These are phyloP conservation scores for Drosophila busckii DNA, from an alignment of 1,140 invertebrate species.

Conservation along the genomic window DNA sequence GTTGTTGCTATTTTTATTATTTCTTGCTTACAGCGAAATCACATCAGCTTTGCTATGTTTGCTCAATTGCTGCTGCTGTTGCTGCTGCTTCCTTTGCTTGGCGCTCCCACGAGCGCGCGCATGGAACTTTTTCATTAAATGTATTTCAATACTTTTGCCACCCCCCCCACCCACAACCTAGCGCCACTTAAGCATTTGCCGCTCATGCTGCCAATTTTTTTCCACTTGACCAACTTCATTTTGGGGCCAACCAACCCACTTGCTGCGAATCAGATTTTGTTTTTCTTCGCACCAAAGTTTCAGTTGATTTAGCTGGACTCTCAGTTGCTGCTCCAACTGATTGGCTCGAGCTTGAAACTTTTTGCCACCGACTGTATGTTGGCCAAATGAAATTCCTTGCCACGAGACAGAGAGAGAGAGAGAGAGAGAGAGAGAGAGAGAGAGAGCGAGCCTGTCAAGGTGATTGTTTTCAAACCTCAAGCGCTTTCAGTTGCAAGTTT, in stretches of 20 bases:
- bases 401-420: background rate
- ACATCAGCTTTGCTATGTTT: constrained; percentile 51
- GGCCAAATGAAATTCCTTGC: constrained; percentile 55
- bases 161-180: background rate
- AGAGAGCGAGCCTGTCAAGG: constrained; percentile 47
- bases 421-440: background rate
- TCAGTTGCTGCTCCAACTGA: constrained; percentile 54
- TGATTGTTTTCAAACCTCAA: constrained; percentile 74
- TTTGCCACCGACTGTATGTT: constrained; percentile 28
- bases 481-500: constrained; percentile 50
- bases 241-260: constrained; percentile 29
- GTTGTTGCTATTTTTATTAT: constrained; percentile 25
- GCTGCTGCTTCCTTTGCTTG: constrained; percentile 27
- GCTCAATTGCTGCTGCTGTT: constrained; percentile 37
- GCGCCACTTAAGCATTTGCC: background rate
- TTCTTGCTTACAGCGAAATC: constrained; percentile 61
- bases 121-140: constrained; percentile 76
- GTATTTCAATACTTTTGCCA: constrained; percentile 73
- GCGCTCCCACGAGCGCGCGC: constrained; percentile 42
- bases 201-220: constrained; percentile 60
- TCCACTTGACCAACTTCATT: constrained; percentile 77
- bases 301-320: constrained; percentile 66
- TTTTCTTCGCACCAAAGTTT: constrained; percentile 75
- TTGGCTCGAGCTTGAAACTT: constrained; percentile 47
- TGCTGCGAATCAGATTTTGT: constrained; percentile 67